Conservation (phyloP, 2,888 invertebrate species). For the Gymnoscelis rufifasciata region DNA sequence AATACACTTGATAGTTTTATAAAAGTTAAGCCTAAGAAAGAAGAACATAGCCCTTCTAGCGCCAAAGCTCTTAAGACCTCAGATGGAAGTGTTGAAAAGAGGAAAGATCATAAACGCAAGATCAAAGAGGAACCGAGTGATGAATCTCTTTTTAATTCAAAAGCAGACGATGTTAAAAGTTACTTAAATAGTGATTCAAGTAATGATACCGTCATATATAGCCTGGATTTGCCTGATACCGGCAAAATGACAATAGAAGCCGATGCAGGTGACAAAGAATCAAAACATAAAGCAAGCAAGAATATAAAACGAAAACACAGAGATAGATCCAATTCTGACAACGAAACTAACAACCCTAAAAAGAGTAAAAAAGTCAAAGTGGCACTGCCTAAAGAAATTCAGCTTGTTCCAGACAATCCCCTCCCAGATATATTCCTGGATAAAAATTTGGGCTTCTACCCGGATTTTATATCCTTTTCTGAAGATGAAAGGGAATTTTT, state of each 20-base stretch:
- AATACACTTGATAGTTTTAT: slow-evolving; percentile 16
- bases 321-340: not conserved
- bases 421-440: slow-evolving; percentile 57
- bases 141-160: not conserved
- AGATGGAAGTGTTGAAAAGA: slow-evolving; percentile 5
- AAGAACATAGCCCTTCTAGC: not conserved
- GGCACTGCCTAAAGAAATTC: slow-evolving; percentile 17
- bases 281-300: not conserved
- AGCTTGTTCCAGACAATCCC: slow-evolving; percentile 49
- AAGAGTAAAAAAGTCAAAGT: not conserved
- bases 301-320: not conserved
- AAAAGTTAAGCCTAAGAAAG: slow-evolving; percentile 4
- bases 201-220: not conserved
- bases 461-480: slow-evolving; percentile 65
- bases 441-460: slow-evolving; percentile 63
- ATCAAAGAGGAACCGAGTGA: slow-evolving; percentile 11
- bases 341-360: slow-evolving; percentile 1
- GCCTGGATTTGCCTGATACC: not conserved
- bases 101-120: slow-evolving; percentile 21
- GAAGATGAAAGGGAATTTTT: slow-evolving; percentile 56
- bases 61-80: slow-evolving; percentile 14
- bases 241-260: not conserved
- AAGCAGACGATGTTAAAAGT: slow-evolving; percentile 1
- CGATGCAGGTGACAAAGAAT: not conserved
- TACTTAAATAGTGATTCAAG: slow-evolving; percentile 3